These are phyloP conservation scores for Sanderia malayensis DNA, from an alignment of 30 jellyfish, hydroid and myxozoan species.

Conservation along the genomic window DNA sequence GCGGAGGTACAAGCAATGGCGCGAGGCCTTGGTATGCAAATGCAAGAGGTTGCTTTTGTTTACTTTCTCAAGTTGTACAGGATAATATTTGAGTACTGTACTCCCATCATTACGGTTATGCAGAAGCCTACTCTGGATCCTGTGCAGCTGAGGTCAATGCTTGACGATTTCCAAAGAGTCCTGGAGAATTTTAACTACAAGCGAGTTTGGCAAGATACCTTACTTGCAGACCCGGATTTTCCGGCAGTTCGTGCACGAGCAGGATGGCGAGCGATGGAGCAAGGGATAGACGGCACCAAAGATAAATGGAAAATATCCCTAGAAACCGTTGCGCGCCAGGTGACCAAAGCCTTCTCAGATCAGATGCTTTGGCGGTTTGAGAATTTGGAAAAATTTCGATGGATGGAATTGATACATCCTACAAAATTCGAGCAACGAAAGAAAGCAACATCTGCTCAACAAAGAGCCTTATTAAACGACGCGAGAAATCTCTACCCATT, in stretches of 20 bases:
- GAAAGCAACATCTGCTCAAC: slow-evolving; percentile 14
- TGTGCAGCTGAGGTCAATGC: slow-evolving; percentile 24
- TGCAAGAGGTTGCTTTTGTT: too few species aligned
- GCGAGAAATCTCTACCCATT: slow-evolving; percentile 26
- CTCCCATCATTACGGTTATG: slow-evolving; percentile 36
- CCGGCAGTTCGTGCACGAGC: slow-evolving; percentile 32
- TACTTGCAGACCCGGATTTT: slow-evolving; percentile 25
- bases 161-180: slow-evolving; percentile 15
- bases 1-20: slow-evolving; percentile 9
- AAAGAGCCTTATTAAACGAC: slow-evolving; percentile 22
- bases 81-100: slow-evolving; percentile 32
- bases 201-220: slow-evolving; percentile 31
- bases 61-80: not conserved
- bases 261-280: slow-evolving; percentile 53
- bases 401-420: slow-evolving; percentile 42
- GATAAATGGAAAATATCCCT: slow-evolving; percentile 19
- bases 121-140: slow-evolving; percentile 50
- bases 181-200: slow-evolving; percentile 10
- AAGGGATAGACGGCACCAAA: slow-evolving; percentile 25
- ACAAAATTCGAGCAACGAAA: slow-evolving; percentile 15
- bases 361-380: slow-evolving; percentile 45
- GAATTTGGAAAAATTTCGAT: slow-evolving; percentile 24
- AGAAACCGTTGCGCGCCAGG: not conserved
- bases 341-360: slow-evolving; percentile 13
- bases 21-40: too few species aligned